Percentiles rank a stretch among this genome's conserved stretches.
These are phyloP conservation scores for Diarsia dahlii DNA, from an alignment of 2,888 invertebrate genomes.

Conservation along the genomic window DNA sequence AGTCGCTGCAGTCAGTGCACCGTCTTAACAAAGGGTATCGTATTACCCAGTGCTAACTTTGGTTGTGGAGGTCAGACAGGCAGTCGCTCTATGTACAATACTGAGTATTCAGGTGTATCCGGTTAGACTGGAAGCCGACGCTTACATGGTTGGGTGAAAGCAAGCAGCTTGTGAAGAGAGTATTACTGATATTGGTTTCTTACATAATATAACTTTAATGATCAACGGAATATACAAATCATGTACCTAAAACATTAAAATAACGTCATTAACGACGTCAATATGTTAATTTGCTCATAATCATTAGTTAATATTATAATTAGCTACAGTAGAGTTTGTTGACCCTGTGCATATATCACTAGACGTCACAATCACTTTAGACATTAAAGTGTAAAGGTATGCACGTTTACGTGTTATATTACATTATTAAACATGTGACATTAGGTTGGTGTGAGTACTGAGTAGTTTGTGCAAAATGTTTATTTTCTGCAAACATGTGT, in stretches of 20 bases:
- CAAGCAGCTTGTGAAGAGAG: no score
- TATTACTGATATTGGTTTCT: neutral
- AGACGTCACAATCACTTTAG: neutral
- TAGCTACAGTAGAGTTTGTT: constrained; percentile 1
- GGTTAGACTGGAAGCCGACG: no score
- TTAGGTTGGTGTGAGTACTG: neutral
- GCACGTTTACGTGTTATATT: constrained; percentile 3
- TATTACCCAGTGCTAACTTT: no score
- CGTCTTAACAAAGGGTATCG: no score
- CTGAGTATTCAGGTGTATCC: no score
- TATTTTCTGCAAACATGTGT: constrained; percentile 3
- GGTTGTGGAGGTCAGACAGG: no score
- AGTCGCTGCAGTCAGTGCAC: no score
- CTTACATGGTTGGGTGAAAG: no score
- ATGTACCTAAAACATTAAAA: neutral
- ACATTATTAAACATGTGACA: neutral
- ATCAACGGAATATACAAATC: constrained; percentile 13
- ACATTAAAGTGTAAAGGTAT: neutral
- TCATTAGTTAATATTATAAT: constrained; percentile 2
- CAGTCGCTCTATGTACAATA: no score
- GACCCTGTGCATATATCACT: neutral
- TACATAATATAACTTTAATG: neutral
- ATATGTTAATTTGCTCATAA: constrained; percentile 9
- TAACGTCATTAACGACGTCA: neutral
- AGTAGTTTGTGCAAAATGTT: neutral